These are phyloP conservation scores for Ypsolopha sequella DNA, from an alignment of 2,888 invertebrate species.

Conservation along the genomic window DNA sequence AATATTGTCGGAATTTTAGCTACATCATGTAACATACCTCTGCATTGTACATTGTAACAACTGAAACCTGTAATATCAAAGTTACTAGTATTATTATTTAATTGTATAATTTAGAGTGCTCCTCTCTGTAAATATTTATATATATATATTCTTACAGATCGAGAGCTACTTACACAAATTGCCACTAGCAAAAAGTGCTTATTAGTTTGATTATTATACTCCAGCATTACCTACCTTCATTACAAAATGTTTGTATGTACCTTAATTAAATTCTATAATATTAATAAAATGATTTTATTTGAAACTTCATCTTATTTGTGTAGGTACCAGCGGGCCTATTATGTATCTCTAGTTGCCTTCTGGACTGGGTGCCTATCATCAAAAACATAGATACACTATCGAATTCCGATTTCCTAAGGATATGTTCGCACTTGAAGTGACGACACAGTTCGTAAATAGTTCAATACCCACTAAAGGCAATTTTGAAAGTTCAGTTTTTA, in stretches of 20 bases:
- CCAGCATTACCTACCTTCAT: constrained; percentile 33
- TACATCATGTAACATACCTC: not conserved
- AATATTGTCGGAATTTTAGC: no score
- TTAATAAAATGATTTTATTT: constrained; percentile 44
- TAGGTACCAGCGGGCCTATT: not conserved
- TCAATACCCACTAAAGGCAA: no score
- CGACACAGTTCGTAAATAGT: no score
- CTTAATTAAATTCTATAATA: constrained; percentile 69
- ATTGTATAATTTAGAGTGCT: constrained; percentile 16
- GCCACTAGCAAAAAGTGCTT: constrained; percentile 63
- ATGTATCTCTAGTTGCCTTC: no score
- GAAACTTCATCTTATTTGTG: not conserved
- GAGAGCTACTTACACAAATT: constrained; percentile 43
- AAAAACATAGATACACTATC: no score
- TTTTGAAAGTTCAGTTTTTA: no score
- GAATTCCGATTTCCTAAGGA: no score
- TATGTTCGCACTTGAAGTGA: no score
- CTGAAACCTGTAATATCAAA: no score
- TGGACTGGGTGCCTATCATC: no score
- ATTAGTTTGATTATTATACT: constrained; percentile 67
- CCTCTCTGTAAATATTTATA: constrained; percentile 34
- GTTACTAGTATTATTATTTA: not conserved
- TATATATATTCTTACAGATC: constrained; percentile 22
- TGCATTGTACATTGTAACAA: not conserved
- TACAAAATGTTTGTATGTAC: constrained; percentile 70